These are phyloP conservation scores for Cervus canadensis DNA, from an alignment of 2,113 vertebrate genomes.

Conservation along the genomic window DNA sequence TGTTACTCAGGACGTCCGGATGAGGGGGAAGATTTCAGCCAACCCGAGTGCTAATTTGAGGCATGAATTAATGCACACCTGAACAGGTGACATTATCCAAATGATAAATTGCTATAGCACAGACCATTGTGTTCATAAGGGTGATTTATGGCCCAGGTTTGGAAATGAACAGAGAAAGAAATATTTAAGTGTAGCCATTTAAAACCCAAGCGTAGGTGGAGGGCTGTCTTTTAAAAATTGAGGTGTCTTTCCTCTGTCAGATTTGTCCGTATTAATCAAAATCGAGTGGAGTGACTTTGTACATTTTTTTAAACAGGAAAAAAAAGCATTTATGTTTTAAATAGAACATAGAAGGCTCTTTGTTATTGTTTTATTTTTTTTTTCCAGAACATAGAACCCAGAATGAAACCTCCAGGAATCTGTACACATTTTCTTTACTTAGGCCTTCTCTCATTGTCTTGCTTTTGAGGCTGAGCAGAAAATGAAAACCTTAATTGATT, in stretches of 20 bases:
- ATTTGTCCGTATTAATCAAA: slow-evolving; percentile 54
- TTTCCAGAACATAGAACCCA: slow-evolving; percentile 16
- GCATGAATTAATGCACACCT: slow-evolving; percentile 70
- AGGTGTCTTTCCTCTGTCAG: slow-evolving; percentile 51
- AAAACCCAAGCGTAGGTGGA: slow-evolving; percentile 50
- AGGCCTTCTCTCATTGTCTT: slow-evolving; percentile 14
- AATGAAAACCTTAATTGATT: slow-evolving; percentile 77
- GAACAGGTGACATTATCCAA: slow-evolving; percentile 73
- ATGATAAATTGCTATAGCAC: slow-evolving; percentile 57
- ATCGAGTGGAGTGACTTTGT: neutral
- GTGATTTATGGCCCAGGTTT: slow-evolving; percentile 60
- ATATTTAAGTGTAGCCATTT: slow-evolving; percentile 64
- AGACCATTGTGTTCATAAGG: slow-evolving; percentile 44
- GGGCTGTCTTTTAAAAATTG: slow-evolving; percentile 56
- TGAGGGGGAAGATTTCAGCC: neutral
- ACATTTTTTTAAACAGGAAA: neutral
- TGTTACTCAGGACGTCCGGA: neutral
- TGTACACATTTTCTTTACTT: neutral
- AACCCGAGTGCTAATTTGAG: slow-evolving; percentile 49
- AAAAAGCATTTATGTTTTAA: neutral
- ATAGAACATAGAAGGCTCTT: neutral
- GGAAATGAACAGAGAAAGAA: slow-evolving; percentile 57
- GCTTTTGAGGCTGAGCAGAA: slow-evolving; percentile 66
- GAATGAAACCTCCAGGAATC: slow-evolving; percentile 39
- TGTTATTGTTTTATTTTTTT: neutral